Evolutionary conservation across 2,888 invertebrate genomes (phyloP).

Genomic region (Drosophila pseudotakahashii): DNA sequence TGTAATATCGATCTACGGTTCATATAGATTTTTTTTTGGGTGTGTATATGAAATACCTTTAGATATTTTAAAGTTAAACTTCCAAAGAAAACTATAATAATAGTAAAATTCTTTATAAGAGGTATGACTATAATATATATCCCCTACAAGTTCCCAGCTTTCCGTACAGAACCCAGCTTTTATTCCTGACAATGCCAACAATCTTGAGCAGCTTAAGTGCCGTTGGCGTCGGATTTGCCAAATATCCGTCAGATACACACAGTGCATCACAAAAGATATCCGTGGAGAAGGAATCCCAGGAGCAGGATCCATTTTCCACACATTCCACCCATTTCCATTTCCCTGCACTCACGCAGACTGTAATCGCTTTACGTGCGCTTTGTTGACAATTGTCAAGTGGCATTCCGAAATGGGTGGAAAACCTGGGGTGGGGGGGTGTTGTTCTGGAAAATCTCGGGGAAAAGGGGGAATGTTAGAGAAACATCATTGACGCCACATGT

Average conservation of each 20-base stretch:
- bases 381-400: slow-evolving; percentile 53
- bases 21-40: too few species aligned
- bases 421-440: slow-evolving; percentile 4
- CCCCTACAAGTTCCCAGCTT: not conserved
- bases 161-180: not conserved
- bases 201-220: slow-evolving; percentile 51
- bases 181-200: slow-evolving; percentile 19
- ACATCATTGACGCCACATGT: slow-evolving; percentile 48
- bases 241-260: slow-evolving; percentile 44
- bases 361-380: slow-evolving; percentile 59
- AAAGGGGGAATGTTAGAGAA: slow-evolving; percentile 9
- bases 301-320: slow-evolving; percentile 16
- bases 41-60: too few species aligned
- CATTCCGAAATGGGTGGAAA: slow-evolving; percentile 7
- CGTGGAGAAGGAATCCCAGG: slow-evolving; percentile 1
- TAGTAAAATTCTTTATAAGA: too few species aligned
- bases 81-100: too few species aligned
- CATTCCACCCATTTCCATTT: slow-evolving; percentile 7
- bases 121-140: not conserved
- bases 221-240: slow-evolving; percentile 51
- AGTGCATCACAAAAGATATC: slow-evolving; percentile 6
- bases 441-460: slow-evolving; percentile 8
- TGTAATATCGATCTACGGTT: too few species aligned
- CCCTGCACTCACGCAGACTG: slow-evolving; percentile 51
- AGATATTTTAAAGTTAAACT: too few species aligned